phyloP scores from a whole-genome alignment of 2,888 invertebrate genomes.

The Cordilura impudica region DNA sequence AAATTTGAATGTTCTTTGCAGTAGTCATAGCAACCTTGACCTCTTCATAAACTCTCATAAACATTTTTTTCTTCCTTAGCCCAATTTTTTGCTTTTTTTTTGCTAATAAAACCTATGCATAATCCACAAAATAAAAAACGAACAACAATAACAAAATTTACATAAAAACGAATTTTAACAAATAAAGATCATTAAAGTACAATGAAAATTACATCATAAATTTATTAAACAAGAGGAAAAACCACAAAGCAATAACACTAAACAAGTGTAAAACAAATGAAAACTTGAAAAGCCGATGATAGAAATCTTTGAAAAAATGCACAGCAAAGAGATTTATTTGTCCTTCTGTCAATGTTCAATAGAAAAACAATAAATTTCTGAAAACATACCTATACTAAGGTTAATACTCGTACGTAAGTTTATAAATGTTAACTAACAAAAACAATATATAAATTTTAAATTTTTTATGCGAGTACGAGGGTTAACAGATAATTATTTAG shows the following conservation, averaged over 20 bases:
- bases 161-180: slow-evolving; percentile 48
- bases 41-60: slow-evolving; percentile 53
- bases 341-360: slow-evolving; percentile 76
- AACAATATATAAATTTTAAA: slow-evolving; percentile 21
- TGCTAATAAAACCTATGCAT: not conserved
- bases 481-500: not conserved
- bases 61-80: slow-evolving; percentile 27
- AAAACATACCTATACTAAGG: not conserved
- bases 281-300: slow-evolving; percentile 39
- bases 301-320: slow-evolving; percentile 60
- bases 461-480: not conserved
- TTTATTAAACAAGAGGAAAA: slow-evolving; percentile 30
- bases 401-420: slow-evolving; percentile 8
- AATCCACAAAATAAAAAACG: not conserved
- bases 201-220: slow-evolving; percentile 50
- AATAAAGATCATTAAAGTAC: slow-evolving; percentile 35
- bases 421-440: slow-evolving; percentile 53
- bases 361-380: slow-evolving; percentile 70
- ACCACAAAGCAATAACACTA: slow-evolving; percentile 10
- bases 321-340: slow-evolving; percentile 71
- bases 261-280: slow-evolving; percentile 39
- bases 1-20: too few species aligned
- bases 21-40: slow-evolving; percentile 63
- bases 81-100: not conserved
- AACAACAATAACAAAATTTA: slow-evolving; percentile 30